Conservation (phyloP, 2,888 invertebrate species). For the Lissonota sp. region DNA sequence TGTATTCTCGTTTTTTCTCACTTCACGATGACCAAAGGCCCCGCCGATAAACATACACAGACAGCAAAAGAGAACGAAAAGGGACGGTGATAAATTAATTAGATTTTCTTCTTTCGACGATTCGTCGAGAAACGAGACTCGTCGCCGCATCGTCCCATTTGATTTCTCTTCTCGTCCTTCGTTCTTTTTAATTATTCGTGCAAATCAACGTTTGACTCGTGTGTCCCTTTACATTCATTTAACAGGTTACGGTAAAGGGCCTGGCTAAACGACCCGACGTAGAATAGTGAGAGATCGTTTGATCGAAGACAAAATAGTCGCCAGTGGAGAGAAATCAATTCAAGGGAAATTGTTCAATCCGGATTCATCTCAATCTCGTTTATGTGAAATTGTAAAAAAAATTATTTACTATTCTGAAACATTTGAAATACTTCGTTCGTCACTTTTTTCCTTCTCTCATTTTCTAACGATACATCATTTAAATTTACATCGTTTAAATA, state of each 20-base stretch:
- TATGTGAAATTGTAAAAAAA: too few species aligned
- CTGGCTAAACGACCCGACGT: background rate
- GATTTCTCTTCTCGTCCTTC: conserved; percentile 73
- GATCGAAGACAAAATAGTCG: background rate
- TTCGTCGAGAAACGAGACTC: conserved; percentile 33
- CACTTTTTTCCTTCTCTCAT: background rate
- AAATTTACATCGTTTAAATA: conserved; percentile 15
- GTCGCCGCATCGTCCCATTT: conserved; percentile 58
- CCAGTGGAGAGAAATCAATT: too few species aligned
- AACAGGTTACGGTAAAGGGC: conserved; percentile 1
- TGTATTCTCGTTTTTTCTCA: conserved; percentile 29
- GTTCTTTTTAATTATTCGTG: conserved; percentile 73
- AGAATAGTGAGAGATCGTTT: background rate
- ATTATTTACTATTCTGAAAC: background rate
- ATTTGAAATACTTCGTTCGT: background rate
- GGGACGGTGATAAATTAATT: conserved; percentile 53
- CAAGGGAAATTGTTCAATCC: too few species aligned
- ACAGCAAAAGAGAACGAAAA: conserved; percentile 1
- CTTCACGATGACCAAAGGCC: conserved; percentile 36
- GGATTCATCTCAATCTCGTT: too few species aligned
- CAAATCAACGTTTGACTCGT: conserved; percentile 65
- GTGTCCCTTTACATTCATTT: conserved; percentile 8
- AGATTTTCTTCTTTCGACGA: conserved; percentile 65
- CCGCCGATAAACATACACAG: conserved; percentile 31
- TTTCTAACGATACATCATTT: conserved; percentile 17